Conservation (phyloP, 2,888 invertebrate species). For the Andrena minutula region DNA sequence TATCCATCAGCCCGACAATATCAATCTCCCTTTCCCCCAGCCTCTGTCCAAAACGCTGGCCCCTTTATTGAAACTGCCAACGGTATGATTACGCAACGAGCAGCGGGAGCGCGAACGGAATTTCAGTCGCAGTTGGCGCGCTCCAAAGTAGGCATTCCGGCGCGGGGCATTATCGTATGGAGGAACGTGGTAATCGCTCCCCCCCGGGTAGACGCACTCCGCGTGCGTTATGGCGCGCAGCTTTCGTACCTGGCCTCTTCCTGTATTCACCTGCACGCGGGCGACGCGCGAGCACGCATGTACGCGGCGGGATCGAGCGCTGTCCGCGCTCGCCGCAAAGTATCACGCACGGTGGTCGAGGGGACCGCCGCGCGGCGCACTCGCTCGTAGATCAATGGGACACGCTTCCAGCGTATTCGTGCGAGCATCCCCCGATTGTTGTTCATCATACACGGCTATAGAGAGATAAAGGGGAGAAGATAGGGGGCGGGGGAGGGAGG, state of each 20-base stretch:
- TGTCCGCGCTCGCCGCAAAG: conserved; percentile 11
- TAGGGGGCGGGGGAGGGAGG: not conserved
- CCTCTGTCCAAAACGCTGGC: not conserved
- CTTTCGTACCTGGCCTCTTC: conserved; percentile 45
- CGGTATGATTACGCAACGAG: conserved; percentile 17
- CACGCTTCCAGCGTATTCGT: conserved; percentile 72
- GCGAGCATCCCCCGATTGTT: conserved; percentile 69
- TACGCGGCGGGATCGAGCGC: conserved; percentile 19
- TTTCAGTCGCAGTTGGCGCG: conserved; percentile 27
- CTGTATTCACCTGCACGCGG: conserved; percentile 61
- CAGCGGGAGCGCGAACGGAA: conserved; percentile 31
- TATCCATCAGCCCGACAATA: too few species aligned
- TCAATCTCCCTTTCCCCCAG: too few species aligned
- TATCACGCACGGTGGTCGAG: conserved; percentile 59
- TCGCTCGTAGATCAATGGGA: conserved; percentile 75
- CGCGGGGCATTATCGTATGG: conserved; percentile 35
- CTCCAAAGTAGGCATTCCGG: conserved; percentile 55
- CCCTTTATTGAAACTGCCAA: not conserved
- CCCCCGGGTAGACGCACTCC: conserved; percentile 39
- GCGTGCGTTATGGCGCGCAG: conserved; percentile 47
- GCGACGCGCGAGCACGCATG: conserved; percentile 14
- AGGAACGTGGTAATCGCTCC: conserved; percentile 52
- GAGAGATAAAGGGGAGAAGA: conserved; percentile 46
- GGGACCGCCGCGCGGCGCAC: conserved; percentile 45
- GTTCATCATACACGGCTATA: conserved; percentile 66